phyloP scores from a whole-genome alignment of 2,888 invertebrate species.

The Elmis aenea region DNA sequence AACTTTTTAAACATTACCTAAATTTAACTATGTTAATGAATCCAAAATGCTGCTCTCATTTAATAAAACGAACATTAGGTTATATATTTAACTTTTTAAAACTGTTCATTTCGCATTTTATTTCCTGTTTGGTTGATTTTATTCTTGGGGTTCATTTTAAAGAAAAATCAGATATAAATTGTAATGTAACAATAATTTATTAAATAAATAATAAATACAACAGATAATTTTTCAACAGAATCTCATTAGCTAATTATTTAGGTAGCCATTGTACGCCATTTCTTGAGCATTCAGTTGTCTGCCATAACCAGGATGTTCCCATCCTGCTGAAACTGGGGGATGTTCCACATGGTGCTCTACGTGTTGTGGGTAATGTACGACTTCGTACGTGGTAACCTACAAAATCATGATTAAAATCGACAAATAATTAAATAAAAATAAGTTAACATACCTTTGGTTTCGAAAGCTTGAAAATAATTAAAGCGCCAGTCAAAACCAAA shows the following conservation, averaged over 20 bases:
- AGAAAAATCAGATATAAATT: not conserved
- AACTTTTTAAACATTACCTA: no score
- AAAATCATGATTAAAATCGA: slow-evolving; percentile 18
- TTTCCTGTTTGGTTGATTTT: no score
- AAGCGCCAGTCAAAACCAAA: slow-evolving; percentile 76
- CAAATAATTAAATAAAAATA: slow-evolving; percentile 4
- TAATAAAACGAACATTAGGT: no score
- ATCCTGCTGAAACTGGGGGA: slow-evolving; percentile 42
- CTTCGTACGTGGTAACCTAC: slow-evolving; percentile 76
- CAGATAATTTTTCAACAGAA: not conserved
- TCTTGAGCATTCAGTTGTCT: slow-evolving; percentile 55
- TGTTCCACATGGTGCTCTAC: slow-evolving; percentile 63
- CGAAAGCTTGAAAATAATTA: slow-evolving; percentile 81
- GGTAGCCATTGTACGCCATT: slow-evolving; percentile 51
- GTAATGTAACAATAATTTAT: not conserved
- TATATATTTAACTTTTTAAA: no score
- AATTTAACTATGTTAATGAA: no score
- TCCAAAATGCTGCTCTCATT: no score
- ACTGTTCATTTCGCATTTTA: no score
- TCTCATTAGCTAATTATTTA: not conserved
- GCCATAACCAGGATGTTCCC: slow-evolving; percentile 58
- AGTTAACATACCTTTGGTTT: slow-evolving; percentile 70
- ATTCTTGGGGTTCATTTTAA: not conserved
- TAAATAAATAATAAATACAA: not conserved
- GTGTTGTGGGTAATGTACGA: slow-evolving; percentile 74